These are phyloP conservation scores for Mylabris sibirica DNA, from an alignment of 2,888 invertebrate species.

Conservation along the genomic window DNA sequence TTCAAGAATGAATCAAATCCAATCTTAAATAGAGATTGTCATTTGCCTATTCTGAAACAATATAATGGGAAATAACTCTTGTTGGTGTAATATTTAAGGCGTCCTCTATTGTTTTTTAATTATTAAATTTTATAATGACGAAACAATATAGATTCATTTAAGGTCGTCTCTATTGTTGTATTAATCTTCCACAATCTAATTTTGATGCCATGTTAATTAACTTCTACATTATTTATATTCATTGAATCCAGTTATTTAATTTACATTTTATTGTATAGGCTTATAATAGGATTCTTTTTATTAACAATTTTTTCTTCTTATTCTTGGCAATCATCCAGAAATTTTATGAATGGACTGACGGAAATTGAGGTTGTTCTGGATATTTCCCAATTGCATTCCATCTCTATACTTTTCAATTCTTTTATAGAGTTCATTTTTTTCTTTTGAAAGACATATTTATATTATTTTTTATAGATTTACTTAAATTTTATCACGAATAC, in stretches of 20 bases:
- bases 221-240: conserved; percentile 29
- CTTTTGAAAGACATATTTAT: not conserved
- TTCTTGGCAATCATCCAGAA: not conserved
- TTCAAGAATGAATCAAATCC: no score
- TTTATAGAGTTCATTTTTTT: not conserved
- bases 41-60: no score
- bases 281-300: not conserved
- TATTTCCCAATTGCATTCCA: conserved; percentile 9
- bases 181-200: conserved; percentile 2
- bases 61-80: no score
- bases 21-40: no score
- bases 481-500: not conserved
- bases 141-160: not conserved
- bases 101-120: not conserved
- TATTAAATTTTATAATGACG: not conserved
- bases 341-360: conserved; percentile 10
- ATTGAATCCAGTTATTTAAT: conserved; percentile 29
- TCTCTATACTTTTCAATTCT: conserved; percentile 8
- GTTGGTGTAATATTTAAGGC: no score
- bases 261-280: conserved; percentile 21
- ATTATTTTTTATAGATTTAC: not conserved
- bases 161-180: conserved; percentile 1
- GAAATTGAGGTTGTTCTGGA: conserved; percentile 8
- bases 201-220: conserved; percentile 20
- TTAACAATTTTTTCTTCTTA: no score